A percentile compares a stretch with the other conserved stretches of the same genome.
phyloP scores from a whole-genome alignment of 53 echinoderm and acorn worm genomes.

The Stichopus horrens region DNA sequence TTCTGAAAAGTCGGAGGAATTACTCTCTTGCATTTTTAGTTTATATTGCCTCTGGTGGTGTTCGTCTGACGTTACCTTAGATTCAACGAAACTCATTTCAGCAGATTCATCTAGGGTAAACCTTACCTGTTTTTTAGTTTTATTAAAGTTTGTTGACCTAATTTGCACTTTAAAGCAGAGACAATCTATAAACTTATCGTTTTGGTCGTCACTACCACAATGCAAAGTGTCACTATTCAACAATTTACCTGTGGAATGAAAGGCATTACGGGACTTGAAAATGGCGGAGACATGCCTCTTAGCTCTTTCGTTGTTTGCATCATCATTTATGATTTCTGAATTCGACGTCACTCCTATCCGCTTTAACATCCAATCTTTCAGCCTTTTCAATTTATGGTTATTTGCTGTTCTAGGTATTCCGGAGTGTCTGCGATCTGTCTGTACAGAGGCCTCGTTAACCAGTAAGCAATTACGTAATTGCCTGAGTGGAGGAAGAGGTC shows the following conservation, averaged over 20 bases:
- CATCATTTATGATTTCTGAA: neutral
- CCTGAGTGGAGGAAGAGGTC: neutral
- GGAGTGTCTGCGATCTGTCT: neutral
- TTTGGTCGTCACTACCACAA: neutral
- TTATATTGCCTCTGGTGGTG: no score
- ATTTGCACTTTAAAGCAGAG: neutral
- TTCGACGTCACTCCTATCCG: neutral
- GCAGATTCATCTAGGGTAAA: no score
- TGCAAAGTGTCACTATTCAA: neutral
- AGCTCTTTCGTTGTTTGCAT: neutral
- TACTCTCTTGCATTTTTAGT: no score
- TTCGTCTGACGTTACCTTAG: no score
- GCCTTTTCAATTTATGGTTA: neutral
- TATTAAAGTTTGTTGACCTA: no score
- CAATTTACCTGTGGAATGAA: no score
- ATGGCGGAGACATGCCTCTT: no score
- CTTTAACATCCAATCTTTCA: constrained; percentile 3
- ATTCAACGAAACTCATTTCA: no score
- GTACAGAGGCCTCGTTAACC: constrained; percentile 8
- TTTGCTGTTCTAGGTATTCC: no score
- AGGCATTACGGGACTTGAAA: no score
- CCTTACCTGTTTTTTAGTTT: no score
- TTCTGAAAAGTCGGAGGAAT: no score
- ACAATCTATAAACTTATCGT: neutral
- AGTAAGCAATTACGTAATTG: neutral